A percentile compares a stretch with the other conserved stretches of the same genome.
Conservation (phyloP, 2,113 vertebrate genomes). For the Hypocryptadius cinnamomeus region DNA sequence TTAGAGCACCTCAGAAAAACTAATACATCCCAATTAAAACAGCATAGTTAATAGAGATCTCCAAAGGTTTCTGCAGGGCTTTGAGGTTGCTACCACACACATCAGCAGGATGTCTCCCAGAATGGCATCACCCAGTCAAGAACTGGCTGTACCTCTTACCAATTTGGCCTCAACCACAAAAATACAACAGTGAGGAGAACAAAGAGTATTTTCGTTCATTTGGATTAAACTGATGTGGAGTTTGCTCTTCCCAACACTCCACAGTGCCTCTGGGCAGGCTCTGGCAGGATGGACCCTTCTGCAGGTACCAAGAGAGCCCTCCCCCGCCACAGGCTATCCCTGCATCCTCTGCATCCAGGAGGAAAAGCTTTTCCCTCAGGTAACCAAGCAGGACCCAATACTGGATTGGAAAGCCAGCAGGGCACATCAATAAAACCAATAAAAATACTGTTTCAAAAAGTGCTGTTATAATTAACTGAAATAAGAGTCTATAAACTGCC, state of each 20-base stretch:
- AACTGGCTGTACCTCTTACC: neutral
- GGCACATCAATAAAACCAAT: neutral
- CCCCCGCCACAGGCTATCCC: neutral
- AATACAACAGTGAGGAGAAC: neutral
- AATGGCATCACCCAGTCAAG: neutral
- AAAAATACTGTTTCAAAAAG: neutral
- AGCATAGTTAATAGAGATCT: neutral
- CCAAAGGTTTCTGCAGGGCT: neutral
- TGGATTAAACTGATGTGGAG: neutral
- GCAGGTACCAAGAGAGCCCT: fast-evolving
- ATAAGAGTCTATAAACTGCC: neutral
- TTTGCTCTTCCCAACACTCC: fast-evolving
- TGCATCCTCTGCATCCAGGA: fast-evolving
- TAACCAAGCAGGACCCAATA: neutral
- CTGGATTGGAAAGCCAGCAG: neutral
- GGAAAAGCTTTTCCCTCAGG: neutral
- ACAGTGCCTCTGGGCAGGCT: neutral
- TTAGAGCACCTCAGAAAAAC: neutral
- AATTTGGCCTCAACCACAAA: neutral
- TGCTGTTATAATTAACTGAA: constrained; percentile 13
- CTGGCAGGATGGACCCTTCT: neutral
- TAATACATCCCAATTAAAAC: neutral
- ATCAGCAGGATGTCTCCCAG: neutral
- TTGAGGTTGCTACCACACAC: neutral
- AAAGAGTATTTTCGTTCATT: neutral